Evolutionary conservation across 2,113 vertebrate species (phyloP).

Genomic region (Bufo bufo): DNA sequence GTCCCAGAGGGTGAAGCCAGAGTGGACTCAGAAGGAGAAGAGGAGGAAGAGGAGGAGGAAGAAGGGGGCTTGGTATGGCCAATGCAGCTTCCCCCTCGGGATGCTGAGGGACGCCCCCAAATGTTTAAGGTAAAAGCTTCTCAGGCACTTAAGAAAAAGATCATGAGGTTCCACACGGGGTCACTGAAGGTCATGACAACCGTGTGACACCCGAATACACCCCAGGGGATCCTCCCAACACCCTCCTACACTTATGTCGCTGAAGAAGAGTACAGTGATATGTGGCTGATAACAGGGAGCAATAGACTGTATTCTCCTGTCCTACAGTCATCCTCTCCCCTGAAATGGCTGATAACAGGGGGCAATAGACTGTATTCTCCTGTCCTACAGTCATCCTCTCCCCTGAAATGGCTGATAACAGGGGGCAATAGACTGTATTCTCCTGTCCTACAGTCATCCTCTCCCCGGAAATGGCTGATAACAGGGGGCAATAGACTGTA

Average conservation of each 20-base stretch:
- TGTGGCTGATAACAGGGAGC: neutral
- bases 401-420: neutral
- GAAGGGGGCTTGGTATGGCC: conserved; percentile 86
- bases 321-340: too few relatives aligned
- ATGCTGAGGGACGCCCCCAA: conserved; percentile 73
- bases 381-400: too few relatives aligned
- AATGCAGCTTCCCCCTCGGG: conserved; percentile 79
- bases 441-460: neutral
- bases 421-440: neutral
- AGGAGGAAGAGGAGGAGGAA: conserved; percentile 75
- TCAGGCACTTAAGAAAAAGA: conserved; percentile 89
- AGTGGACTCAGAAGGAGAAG: conserved; percentile 79
- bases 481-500: neutral
- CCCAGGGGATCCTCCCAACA: neutral
- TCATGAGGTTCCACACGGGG: conserved; percentile 84
- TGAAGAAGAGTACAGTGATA: too few relatives aligned
- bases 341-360: neutral
- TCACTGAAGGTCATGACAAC: conserved; percentile 92
- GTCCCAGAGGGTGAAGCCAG: conserved; percentile 77
- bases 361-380: neutral
- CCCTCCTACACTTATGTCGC: neutral
- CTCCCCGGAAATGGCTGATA: neutral
- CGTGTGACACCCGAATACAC: conserved; percentile 67
- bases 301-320: neutral
- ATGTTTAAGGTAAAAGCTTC: conserved; percentile 91